Evolutionary conservation across 2,113 vertebrate genomes (phyloP).

Genomic region (Mustela lutreola): DNA sequence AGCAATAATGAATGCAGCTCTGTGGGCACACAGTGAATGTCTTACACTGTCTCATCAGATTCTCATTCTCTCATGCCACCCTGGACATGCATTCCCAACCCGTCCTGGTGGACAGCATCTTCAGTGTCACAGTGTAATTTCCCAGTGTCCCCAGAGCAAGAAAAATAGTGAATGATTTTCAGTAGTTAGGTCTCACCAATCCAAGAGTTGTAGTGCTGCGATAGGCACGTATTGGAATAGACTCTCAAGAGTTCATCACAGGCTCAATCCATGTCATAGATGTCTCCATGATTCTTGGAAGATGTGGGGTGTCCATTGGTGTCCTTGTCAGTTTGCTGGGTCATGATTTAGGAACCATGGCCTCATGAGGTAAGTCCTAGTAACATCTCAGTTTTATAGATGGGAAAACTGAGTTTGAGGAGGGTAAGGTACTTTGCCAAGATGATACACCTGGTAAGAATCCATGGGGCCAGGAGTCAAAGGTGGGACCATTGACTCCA

Average conservation of each 20-base stretch:
- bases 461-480: neutral
- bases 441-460: neutral
- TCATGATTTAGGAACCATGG: neutral
- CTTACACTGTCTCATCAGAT: accelerated
- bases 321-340: neutral
- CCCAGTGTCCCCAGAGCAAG: neutral
- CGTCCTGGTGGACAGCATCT: neutral
- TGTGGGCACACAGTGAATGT: accelerated
- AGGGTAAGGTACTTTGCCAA: neutral
- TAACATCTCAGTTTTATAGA: too few relatives aligned
- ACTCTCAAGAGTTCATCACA: too few relatives aligned
- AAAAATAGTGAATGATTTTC: neutral
- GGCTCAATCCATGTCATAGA: neutral
- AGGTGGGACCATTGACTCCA: neutral
- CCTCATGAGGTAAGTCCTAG: neutral
- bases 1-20: accelerated
- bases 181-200: neutral
- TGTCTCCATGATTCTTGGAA: neutral
- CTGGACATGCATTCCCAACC: accelerated
- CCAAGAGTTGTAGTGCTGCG: accelerated
- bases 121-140: neutral
- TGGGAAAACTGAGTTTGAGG: neutral
- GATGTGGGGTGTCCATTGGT: accelerated
- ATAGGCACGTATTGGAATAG: accelerated
- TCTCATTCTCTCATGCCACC: too few relatives aligned